Evolutionary conservation across 2,797 vertebrate genomes (phyloP).

Genomic region (Halcyon chelicuti): DNA sequence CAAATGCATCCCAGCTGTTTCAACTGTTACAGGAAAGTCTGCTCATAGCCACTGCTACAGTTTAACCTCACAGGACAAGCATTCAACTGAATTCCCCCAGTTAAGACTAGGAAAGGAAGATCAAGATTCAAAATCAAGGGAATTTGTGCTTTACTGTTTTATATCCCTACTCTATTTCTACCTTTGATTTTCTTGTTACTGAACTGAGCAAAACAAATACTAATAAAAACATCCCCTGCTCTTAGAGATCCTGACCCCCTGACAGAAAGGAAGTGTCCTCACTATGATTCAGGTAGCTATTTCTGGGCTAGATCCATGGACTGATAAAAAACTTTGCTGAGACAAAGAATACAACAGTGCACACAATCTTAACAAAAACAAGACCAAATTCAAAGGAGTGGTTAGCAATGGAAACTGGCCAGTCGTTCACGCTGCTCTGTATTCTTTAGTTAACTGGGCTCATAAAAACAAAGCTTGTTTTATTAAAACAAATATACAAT

Average conservation of each 20-base stretch:
- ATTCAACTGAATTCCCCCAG: neutral
- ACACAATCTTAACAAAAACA: neutral
- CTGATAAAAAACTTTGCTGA: neutral
- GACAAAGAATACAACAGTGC: neutral
- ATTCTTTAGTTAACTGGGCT: neutral
- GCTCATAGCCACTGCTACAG: neutral
- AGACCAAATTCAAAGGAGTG: neutral
- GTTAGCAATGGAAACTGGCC: neutral
- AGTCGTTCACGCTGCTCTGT: neutral
- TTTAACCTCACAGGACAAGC: neutral
- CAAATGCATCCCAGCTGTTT: neutral
- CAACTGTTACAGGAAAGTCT: neutral
- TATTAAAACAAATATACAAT: neutral
- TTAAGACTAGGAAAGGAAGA: neutral
- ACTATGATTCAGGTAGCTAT: neutral
- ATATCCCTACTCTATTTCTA: neutral
- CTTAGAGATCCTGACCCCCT: neutral
- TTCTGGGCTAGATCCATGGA: neutral
- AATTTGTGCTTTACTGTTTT: neutral
- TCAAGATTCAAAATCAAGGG: neutral
- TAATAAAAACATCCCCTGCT: neutral
- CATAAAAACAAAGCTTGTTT: neutral
- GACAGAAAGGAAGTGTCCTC: neutral
- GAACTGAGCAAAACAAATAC: neutral
- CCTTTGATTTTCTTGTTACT: neutral